Percentiles rank a stretch among this genome's conserved stretches.
phyloP scores from a whole-genome alignment of 1,140 invertebrate species.

The Lordiphosa collinella region DNA sequence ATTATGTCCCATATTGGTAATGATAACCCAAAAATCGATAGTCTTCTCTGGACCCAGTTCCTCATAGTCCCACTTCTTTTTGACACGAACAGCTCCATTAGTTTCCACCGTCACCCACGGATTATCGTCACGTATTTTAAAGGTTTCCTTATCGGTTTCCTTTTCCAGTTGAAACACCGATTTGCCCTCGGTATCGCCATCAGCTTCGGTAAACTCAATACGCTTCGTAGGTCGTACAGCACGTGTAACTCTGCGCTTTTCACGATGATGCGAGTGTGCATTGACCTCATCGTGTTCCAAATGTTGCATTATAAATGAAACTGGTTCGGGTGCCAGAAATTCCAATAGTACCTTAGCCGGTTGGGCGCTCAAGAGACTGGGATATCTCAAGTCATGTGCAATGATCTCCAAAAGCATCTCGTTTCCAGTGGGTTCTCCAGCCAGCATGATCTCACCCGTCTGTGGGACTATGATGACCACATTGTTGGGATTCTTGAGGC shows the following conservation, averaged over 20 bases:
- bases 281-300: conserved; percentile 81
- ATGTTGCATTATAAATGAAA: conserved; percentile 78
- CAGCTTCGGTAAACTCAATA: conserved; percentile 94
- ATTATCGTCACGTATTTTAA: conserved; percentile 95
- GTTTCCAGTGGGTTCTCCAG: conserved; percentile 86
- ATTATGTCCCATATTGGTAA: conserved; percentile 92
- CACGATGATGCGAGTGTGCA: conserved; percentile 82
- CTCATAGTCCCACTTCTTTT: conserved; percentile 98
- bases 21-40: conserved; percentile 97
- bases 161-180: conserved; percentile 94
- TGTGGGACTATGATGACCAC: conserved; percentile 93
- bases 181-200: conserved; percentile 92
- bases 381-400: conserved; percentile 89
- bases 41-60: conserved; percentile 96
- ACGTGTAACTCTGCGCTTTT: conserved; percentile 90
- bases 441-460: conserved; percentile 92
- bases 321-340: conserved; percentile 81
- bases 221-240: conserved; percentile 94
- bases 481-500: conserved; percentile 87
- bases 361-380: conserved; percentile 84
- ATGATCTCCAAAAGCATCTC: conserved; percentile 87
- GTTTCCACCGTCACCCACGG: conserved; percentile 95
- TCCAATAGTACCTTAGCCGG: conserved; percentile 88
- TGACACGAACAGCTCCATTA: conserved; percentile 94
- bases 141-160: conserved; percentile 94